Evolutionary conservation across 1,140 invertebrate species (phyloP).

Genomic region (Tetramorium alpestre): DNA sequence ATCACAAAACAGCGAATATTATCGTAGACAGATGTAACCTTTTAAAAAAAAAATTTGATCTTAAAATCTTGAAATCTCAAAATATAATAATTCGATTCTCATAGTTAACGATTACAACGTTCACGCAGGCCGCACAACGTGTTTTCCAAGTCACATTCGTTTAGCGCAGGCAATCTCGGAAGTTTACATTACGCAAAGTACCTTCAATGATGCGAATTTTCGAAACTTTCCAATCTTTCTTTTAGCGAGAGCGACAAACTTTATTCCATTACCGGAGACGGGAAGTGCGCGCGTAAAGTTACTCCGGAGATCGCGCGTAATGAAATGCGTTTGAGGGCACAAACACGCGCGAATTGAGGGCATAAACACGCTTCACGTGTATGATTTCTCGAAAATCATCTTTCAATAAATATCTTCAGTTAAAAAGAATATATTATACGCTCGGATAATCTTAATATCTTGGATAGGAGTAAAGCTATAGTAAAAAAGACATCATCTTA

Average conservation of each 20-base stretch:
- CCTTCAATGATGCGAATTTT: conserved; percentile 56
- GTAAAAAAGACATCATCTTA: neutral
- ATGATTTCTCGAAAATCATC: neutral
- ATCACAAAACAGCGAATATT: neutral
- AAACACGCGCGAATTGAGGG: conserved; percentile 22
- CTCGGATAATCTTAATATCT: too few species aligned
- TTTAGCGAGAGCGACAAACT: conserved; percentile 56
- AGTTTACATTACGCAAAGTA: conserved; percentile 58
- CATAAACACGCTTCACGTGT: neutral
- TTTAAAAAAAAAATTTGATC: too few species aligned
- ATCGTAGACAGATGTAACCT: too few species aligned
- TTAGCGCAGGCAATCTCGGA: conserved; percentile 52
- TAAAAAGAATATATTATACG: neutral
- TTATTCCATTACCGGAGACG: conserved; percentile 53
- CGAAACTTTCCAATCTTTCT: conserved; percentile 62
- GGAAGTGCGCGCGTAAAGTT: conserved; percentile 52
- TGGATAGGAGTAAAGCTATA: neutral
- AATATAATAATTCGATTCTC: neutral
- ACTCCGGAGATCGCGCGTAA: conserved; percentile 41
- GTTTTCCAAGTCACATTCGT: conserved; percentile 55
- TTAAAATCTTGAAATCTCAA: conserved; percentile 8
- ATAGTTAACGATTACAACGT: conserved; percentile 10
- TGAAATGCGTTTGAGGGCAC: conserved; percentile 55
- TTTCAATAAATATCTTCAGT: neutral
- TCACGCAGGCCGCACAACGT: neutral